Conservation (phyloP, 2,888 invertebrate genomes). For the Orthosia cruda region DNA sequence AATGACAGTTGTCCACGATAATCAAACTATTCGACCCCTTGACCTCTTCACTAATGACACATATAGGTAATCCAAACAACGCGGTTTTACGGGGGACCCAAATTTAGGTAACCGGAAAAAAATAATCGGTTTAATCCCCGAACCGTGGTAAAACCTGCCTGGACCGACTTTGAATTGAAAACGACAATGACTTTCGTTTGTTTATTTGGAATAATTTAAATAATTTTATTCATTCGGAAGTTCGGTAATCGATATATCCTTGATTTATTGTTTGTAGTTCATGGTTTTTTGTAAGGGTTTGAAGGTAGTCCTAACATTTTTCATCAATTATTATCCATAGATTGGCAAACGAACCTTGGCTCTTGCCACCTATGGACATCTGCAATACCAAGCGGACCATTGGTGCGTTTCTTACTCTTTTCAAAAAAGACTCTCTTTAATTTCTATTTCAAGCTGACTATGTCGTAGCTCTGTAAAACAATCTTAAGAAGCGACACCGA, state of each 20-base stretch:
- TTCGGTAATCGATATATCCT: conserved; percentile 32
- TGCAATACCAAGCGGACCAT: background rate
- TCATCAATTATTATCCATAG: too few species aligned
- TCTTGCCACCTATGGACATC: background rate
- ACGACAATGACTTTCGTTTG: conserved; percentile 55
- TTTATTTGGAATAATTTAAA: conserved; percentile 49
- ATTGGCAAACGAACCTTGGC: background rate
- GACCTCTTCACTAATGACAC: too few species aligned
- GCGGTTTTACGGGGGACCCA: conserved; percentile 54
- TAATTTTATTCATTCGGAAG: conserved; percentile 52
- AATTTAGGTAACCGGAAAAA: conserved; percentile 67
- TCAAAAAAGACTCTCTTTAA: too few species aligned
- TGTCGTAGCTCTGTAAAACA: background rate
- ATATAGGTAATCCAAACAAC: conserved; percentile 60
- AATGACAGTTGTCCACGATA: too few species aligned
- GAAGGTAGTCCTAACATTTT: too few species aligned
- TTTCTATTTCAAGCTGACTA: background rate
- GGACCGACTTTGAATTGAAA: conserved; percentile 51
- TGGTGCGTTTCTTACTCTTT: too few species aligned
- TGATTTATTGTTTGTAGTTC: conserved; percentile 41
- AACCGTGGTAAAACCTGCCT: conserved; percentile 49
- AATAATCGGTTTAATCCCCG: conserved; percentile 64
- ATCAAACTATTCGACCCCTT: too few species aligned
- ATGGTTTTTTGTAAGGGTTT: conserved; percentile 7
- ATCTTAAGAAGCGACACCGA: too few species aligned